phyloP scores from a whole-genome alignment of 2,797 vertebrate species.

The Philypnodon macrostomus region DNA sequence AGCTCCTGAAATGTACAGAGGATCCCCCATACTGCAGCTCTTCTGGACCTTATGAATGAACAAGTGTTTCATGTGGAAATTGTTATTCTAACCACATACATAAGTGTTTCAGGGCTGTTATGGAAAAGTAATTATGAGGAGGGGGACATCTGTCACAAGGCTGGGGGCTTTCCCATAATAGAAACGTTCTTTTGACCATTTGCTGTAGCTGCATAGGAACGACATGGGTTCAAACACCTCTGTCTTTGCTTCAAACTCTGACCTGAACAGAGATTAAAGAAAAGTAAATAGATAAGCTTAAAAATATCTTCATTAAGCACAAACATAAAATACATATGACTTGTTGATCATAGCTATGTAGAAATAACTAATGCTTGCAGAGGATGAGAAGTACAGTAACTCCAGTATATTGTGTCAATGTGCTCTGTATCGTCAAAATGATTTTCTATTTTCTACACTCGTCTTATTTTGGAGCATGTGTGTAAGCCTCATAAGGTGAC shows the following conservation, averaged over 20 bases:
- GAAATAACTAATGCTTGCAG: too few relatives aligned
- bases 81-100: constrained; percentile 66
- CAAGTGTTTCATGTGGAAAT: constrained; percentile 67
- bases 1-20: constrained; percentile 15
- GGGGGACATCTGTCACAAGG: constrained; percentile 54
- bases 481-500: constrained; percentile 38
- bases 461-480: constrained; percentile 27
- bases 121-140: constrained; percentile 68
- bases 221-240: constrained; percentile 14
- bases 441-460: constrained; percentile 50
- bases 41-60: constrained; percentile 49
- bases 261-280: background rate
- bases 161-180: constrained; percentile 59
- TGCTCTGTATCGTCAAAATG: constrained; percentile 28
- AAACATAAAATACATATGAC: too few relatives aligned
- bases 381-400: too few relatives aligned
- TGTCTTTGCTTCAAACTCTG: background rate
- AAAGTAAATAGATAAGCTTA: too few relatives aligned
- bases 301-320: too few relatives aligned
- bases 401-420: constrained; percentile 5
- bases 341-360: too few relatives aligned
- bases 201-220: constrained; percentile 33
- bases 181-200: constrained; percentile 39
- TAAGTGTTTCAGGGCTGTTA: constrained; percentile 62
- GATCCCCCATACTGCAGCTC: constrained; percentile 20